These are phyloP conservation scores for Macaria notata DNA, from an alignment of 2,888 invertebrate genomes.

Conservation along the genomic window DNA sequence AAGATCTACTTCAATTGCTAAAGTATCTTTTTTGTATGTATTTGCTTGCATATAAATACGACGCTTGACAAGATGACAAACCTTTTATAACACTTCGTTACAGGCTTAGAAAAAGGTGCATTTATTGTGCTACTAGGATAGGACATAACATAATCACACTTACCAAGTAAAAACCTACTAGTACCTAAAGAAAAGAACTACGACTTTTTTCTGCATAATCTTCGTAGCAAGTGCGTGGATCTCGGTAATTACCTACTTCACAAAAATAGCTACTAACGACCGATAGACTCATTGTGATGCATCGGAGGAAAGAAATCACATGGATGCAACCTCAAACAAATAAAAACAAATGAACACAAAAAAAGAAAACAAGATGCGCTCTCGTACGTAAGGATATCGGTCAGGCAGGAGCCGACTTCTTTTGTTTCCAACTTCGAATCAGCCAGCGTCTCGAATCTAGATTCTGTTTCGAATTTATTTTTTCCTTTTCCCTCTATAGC, in stretches of 20 bases:
- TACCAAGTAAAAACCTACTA: no score
- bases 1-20: no score
- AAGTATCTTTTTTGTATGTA: no score
- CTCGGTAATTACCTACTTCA: background rate
- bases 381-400: conserved; percentile 80
- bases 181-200: no score
- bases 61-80: no score
- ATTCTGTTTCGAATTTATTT: conserved; percentile 72
- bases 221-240: no score
- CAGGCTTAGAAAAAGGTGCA: no score
- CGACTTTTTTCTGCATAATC: no score
- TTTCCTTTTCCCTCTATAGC: conserved; percentile 62
- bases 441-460: conserved; percentile 80
- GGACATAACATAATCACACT: no score
- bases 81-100: no score
- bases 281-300: conserved; percentile 79
- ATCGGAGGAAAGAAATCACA: conserved; percentile 77
- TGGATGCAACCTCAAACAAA: conserved; percentile 65
- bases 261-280: conserved; percentile 69
- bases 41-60: no score
- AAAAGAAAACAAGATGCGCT: conserved; percentile 68
- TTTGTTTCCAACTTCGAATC: conserved; percentile 80
- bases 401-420: conserved; percentile 78
- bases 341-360: conserved; percentile 49
- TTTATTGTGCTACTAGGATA: no score